A percentile compares a stretch with the other conserved stretches of the same genome.
Evolutionary conservation across 1,140 invertebrate species (phyloP).

Genomic region (Vanessa tameamea): DNA sequence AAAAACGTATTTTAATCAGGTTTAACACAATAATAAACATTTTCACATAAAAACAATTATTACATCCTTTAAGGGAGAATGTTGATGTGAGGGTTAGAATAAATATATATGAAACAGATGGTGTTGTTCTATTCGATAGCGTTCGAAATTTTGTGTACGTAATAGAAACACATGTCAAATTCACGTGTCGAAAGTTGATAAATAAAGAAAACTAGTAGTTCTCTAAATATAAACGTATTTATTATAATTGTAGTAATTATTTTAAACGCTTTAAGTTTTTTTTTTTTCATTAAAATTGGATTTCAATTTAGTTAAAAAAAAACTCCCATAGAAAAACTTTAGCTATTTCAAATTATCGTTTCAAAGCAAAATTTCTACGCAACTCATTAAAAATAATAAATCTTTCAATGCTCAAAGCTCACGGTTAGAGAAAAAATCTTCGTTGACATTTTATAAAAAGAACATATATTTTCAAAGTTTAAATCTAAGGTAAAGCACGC

Average conservation of each 20-base stretch:
- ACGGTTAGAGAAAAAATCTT: background rate
- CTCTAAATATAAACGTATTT: too few relatives aligned
- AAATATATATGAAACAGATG: constrained; percentile 44
- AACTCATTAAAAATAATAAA: constrained; percentile 19
- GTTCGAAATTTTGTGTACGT: background rate
- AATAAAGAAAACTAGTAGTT: background rate
- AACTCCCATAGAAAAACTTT: too few relatives aligned
- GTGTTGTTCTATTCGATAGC: constrained; percentile 37
- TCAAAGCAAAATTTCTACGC: background rate
- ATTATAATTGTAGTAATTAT: background rate
- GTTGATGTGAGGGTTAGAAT: constrained; percentile 37
- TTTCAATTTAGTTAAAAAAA: too few relatives aligned
- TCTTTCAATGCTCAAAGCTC: constrained; percentile 9
- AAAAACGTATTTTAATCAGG: constrained; percentile 28
- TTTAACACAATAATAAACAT: constrained; percentile 45
- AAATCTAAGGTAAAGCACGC: constrained; percentile 11
- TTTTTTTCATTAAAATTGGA: too few relatives aligned
- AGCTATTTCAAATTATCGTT: background rate
- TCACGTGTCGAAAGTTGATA: background rate
- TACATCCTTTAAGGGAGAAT: constrained; percentile 19
- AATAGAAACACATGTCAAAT: background rate
- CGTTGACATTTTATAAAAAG: constrained; percentile 2
- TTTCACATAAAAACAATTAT: constrained; percentile 41
- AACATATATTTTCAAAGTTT: constrained; percentile 11
- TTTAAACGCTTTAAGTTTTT: background rate